These are phyloP conservation scores for Cheumatopsyche charites DNA, from an alignment of 1,140 invertebrate species.

Conservation along the genomic window DNA sequence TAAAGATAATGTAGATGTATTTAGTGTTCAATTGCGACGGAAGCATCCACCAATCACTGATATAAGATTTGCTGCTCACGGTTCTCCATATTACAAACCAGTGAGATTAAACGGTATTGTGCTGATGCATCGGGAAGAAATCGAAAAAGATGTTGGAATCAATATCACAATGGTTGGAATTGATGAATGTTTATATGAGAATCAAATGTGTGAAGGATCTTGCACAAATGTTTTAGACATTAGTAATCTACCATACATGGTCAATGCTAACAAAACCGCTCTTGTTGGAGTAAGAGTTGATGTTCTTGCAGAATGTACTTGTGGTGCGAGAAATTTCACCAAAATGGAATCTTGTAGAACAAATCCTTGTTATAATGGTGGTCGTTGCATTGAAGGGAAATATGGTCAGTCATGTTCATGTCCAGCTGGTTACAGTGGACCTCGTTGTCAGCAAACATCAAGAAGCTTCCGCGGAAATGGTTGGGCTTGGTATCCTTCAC, in stretches of 20 bases:
- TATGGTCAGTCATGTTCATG: conserved; percentile 89
- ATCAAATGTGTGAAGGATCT: conserved; percentile 93
- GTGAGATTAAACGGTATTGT: conserved; percentile 93
- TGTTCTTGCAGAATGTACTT: conserved; percentile 88
- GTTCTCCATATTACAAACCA: conserved; percentile 94
- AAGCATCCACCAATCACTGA: conserved; percentile 90
- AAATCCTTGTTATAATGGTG: conserved; percentile 93
- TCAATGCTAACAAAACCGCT: conserved; percentile 95
- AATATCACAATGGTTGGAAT: conserved; percentile 98
- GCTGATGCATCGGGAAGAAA: conserved; percentile 91
- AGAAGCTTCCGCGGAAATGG: conserved; percentile 91
- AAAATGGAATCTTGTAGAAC: conserved; percentile 87
- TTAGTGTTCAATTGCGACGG: conserved; percentile 88
- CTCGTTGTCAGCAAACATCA: conserved; percentile 94
- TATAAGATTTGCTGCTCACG: conserved; percentile 92
- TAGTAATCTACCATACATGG: conserved; percentile 88
- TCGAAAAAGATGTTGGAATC: conserved; percentile 90
- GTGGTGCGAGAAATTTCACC: conserved; percentile 88
- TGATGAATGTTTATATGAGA: conserved; percentile 95
- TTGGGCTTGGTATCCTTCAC: conserved; percentile 94
- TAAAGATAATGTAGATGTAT: conserved; percentile 91
- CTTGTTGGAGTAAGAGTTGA: conserved; percentile 91
- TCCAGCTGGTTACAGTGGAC: conserved; percentile 89
- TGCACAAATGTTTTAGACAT: conserved; percentile 93
- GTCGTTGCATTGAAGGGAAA: conserved; percentile 87